Conservation (phyloP, 2,888 invertebrate species). For the Callimorpha dominula region DNA sequence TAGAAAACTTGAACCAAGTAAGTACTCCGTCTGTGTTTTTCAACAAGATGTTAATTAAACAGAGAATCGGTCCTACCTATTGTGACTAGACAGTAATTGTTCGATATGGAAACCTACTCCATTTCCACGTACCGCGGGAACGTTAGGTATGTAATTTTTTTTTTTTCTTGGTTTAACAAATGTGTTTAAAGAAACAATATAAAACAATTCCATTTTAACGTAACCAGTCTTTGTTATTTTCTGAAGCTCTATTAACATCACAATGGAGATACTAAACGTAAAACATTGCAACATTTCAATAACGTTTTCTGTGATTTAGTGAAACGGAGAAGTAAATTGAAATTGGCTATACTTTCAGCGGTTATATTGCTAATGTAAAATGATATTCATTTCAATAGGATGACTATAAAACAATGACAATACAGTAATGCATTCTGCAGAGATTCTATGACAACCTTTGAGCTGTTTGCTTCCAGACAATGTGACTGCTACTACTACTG, state of each 20-base stretch:
- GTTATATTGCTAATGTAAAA: not conserved
- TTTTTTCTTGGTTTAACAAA: constrained; percentile 18
- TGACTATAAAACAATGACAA: not conserved
- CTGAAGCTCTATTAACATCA: constrained; percentile 27
- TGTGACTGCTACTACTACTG: too few species aligned
- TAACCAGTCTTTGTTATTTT: constrained; percentile 33
- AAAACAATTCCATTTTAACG: constrained; percentile 35
- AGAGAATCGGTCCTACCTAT: not conserved
- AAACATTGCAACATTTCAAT: not conserved
- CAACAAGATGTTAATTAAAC: not conserved
- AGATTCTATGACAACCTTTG: too few species aligned
- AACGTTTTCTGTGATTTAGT: not conserved
- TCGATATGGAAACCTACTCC: not conserved
- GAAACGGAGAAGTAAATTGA: not conserved
- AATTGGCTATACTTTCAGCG: not conserved
- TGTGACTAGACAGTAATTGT: too few species aligned
- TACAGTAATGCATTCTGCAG: too few species aligned
- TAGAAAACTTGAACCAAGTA: too few species aligned
- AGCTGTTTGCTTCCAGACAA: too few species aligned
- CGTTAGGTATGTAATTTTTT: constrained; percentile 6
- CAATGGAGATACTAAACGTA: constrained; percentile 22
- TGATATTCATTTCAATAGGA: too few species aligned
- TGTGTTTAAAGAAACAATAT: constrained; percentile 19
- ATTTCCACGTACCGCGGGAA: not conserved
- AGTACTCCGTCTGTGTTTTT: not conserved